Evolutionary conservation across 2,797 vertebrate genomes (phyloP), one percentile per base, ranked within the genome.

Genomic region (Clarias fuscus): DNA sequence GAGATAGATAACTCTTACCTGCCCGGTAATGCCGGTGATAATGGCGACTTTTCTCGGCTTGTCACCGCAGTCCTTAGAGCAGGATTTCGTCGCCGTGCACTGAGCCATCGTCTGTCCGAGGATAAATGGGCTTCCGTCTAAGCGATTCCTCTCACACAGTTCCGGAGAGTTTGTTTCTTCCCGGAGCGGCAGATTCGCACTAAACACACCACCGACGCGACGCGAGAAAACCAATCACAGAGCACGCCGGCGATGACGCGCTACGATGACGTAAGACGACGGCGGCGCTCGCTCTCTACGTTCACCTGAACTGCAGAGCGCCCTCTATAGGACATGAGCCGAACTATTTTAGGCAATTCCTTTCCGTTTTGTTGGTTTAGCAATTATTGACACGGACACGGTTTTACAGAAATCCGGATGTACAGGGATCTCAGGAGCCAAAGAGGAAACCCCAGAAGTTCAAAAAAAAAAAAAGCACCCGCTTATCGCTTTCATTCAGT

Each of bases 21-120:
- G 96, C 24, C 95, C 96, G 43, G 95, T 96, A 92, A 96, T 96
- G 89, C 96, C 96, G 56, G 96, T 96, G 85, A 96, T 94, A 8
- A 96, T 83, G 0, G 96, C 96, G 70, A 96, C 95, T 76, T 92
- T 95, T 82, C 92, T 89, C 40, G 78, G 80, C 77, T 85, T 93
- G 40, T 13, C 70, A 56, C 14, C 24, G 18, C 73, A 82, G 77
- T 86, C 90, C 73, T 93, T 92, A 53, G 89, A 83, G 85, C 84
- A 80, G 7, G 67, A 65, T 37, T 1, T 43, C 67, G 5, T 37
- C 89, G 89, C 58, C 56, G 90, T 80, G 79, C 92, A 89, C 75
- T 93, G 90, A 24, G 94, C 93, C 95, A 96, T 96, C n/a, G 1
- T 90, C 37, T 79, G 40, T 20, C 27, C 30, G 62, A 48, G n/a